These are phyloP conservation scores for Cetonia aurata DNA, from an alignment of 2,888 invertebrate genomes.

Conservation along the genomic window DNA sequence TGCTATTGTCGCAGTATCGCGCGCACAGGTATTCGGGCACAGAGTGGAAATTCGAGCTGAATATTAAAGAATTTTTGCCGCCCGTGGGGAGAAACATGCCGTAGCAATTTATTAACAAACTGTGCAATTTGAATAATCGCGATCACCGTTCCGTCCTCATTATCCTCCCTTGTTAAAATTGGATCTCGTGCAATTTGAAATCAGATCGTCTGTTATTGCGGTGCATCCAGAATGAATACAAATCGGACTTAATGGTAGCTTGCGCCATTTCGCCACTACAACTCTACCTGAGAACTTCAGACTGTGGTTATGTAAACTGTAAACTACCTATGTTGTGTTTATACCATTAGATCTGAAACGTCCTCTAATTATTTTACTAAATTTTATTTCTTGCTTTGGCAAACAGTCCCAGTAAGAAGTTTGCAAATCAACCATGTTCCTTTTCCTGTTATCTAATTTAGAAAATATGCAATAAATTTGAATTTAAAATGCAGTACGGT, in stretches of 20 bases:
- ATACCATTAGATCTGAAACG: too few relatives aligned
- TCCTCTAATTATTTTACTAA: too few relatives aligned
- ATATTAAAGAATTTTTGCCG: slow-evolving; percentile 37
- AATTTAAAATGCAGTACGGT: too few relatives aligned
- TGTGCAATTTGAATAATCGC: slow-evolving; percentile 37
- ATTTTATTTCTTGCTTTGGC: too few relatives aligned
- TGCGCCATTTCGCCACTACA: too few relatives aligned
- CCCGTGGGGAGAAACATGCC: slow-evolving; percentile 26
- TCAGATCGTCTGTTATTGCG: slow-evolving; percentile 22
- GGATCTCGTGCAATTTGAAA: slow-evolving; percentile 24
- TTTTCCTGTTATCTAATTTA: too few relatives aligned
- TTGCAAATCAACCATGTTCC: too few relatives aligned
- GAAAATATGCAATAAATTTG: too few relatives aligned
- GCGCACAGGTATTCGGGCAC: slow-evolving; percentile 12
- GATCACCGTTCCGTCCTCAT: slow-evolving; percentile 14
- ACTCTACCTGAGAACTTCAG: too few relatives aligned
- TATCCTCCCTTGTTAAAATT: slow-evolving; percentile 27
- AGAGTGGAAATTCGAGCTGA: slow-evolving; percentile 29
- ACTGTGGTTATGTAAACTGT: too few relatives aligned
- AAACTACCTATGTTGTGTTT: too few relatives aligned
- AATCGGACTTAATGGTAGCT: background rate
- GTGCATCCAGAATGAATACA: slow-evolving; percentile 3
- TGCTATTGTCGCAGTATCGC: slow-evolving; percentile 16
- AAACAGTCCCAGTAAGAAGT: too few relatives aligned
- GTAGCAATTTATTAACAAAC: slow-evolving; percentile 34